These are phyloP conservation scores for Argyresthia albistria DNA, from an alignment of 2,888 invertebrate genomes.

Conservation along the genomic window DNA sequence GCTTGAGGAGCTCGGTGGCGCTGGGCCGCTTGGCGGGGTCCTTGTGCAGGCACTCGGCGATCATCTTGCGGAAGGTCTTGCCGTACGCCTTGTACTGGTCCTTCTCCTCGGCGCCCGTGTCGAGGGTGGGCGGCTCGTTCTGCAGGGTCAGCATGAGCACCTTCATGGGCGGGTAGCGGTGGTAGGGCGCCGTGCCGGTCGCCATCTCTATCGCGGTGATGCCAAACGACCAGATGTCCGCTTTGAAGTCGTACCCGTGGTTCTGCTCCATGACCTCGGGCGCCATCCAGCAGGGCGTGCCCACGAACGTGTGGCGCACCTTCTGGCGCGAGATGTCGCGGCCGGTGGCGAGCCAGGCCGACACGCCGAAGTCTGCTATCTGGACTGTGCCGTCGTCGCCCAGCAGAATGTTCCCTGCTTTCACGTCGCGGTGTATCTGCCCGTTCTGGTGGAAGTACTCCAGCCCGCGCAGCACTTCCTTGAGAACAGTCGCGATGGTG, in stretches of 20 bases:
- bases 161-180: slow-evolving; percentile 99
- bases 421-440: slow-evolving; percentile 95
- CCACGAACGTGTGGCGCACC: slow-evolving; percentile 98
- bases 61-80: slow-evolving; percentile 98
- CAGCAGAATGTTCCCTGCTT: slow-evolving; percentile 96
- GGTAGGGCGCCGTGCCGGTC: slow-evolving; percentile 98
- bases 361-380: slow-evolving; percentile 99
- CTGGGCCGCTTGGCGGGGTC: slow-evolving; percentile 96
- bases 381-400: slow-evolving; percentile 98
- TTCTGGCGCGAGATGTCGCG: slow-evolving; percentile 96
- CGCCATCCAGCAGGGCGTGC: slow-evolving; percentile 99
- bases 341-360: slow-evolving; percentile 98
- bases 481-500: slow-evolving; percentile 97
- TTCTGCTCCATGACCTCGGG: slow-evolving; percentile 99
- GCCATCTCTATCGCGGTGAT: slow-evolving; percentile 99
- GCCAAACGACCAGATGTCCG: slow-evolving; percentile 86
- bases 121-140: slow-evolving; percentile 98
- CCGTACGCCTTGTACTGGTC: slow-evolving; percentile 99
- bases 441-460: slow-evolving; percentile 98
- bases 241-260: slow-evolving; percentile 99
- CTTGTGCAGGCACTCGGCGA: slow-evolving; percentile 97
- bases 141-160: slow-evolving; percentile 99
- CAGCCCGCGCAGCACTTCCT: slow-evolving; percentile 95
- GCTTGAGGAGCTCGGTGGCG: slow-evolving; percentile 96
- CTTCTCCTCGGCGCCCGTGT: slow-evolving; percentile 96